These are phyloP conservation scores for Trimorus sp. DNA, from an alignment of 2,888 invertebrate species.

Conservation along the genomic window DNA sequence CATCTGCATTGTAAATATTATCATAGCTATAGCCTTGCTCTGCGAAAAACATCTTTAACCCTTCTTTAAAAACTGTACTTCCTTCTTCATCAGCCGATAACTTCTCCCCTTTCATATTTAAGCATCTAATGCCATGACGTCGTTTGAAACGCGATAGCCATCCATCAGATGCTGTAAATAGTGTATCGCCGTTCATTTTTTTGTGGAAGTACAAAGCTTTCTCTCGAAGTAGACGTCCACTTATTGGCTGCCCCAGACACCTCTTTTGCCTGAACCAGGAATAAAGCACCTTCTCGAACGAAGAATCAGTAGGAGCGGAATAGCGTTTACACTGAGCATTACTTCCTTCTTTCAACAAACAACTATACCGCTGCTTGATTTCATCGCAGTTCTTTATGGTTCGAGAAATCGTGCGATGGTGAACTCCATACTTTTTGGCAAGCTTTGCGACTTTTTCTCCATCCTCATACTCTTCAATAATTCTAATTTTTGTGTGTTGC, in stretches of 20 bases:
- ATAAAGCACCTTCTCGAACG: slow-evolving; percentile 9
- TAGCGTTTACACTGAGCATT: background rate
- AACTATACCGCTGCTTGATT: background rate
- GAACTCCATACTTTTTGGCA: slow-evolving; percentile 4
- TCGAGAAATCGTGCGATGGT: slow-evolving; percentile 1
- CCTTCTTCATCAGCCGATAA: slow-evolving; percentile 4
- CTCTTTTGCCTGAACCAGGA: slow-evolving; percentile 16
- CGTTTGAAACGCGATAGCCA: slow-evolving; percentile 17
- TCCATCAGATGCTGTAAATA: slow-evolving; percentile 21
- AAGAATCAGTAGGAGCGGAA: background rate
- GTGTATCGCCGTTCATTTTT: background rate
- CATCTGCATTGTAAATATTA: slow-evolving; percentile 20
- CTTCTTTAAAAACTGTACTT: background rate
- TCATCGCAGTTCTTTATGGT: background rate
- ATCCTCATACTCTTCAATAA: slow-evolving; percentile 9
- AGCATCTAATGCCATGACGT: slow-evolving; percentile 12
- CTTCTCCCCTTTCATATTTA: slow-evolving; percentile 6
- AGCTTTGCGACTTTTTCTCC: background rate
- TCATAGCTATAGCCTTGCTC: background rate
- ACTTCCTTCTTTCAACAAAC: background rate
- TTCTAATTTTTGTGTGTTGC: no score
- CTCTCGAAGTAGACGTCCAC: background rate
- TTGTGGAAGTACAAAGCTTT: slow-evolving; percentile 10
- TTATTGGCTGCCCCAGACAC: slow-evolving; percentile 8
- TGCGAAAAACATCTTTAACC: background rate